phyloP scores from a whole-genome alignment of 2,797 vertebrate species.

The Thunnus albacares region DNA sequence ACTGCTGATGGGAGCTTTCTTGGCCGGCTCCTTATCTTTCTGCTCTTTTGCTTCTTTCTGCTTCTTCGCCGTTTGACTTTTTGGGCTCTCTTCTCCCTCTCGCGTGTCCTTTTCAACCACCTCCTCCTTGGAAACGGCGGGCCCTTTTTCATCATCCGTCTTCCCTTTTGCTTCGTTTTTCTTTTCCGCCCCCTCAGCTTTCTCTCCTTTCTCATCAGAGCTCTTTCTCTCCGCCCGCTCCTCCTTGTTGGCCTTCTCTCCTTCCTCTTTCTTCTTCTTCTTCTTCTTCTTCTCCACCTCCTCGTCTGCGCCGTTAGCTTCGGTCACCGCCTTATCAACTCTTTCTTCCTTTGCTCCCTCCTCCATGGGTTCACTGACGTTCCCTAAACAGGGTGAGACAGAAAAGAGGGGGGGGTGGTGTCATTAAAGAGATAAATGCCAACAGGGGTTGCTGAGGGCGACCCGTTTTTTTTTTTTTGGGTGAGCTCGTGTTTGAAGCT shows the following conservation, averaged over 20 bases:
- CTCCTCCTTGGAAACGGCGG: constrained; percentile 36
- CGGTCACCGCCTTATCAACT: constrained; percentile 12
- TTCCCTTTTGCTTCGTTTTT: constrained; percentile 59
- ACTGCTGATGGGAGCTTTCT: constrained; percentile 85
- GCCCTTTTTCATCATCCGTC: constrained; percentile 62
- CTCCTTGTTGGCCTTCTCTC: constrained; percentile 43
- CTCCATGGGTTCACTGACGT: constrained; percentile 76
- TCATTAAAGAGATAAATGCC: constrained; percentile 71
- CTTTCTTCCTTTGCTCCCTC: constrained; percentile 64
- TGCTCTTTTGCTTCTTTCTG: constrained; percentile 67
- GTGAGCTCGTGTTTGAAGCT: constrained; percentile 50
- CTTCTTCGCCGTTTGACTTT: constrained; percentile 61
- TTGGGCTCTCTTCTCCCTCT: constrained; percentile 62
- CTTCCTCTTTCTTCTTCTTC: constrained; percentile 26
- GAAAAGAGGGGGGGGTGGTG: constrained; percentile 35
- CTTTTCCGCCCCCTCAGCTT: constrained; percentile 59
- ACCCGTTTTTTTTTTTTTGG: constrained; percentile 36
- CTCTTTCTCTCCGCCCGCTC: constrained; percentile 34
- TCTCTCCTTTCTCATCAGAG: constrained; percentile 59
- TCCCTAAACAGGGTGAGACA: constrained; percentile 60
- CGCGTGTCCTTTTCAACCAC: constrained; percentile 58
- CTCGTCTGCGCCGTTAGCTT: constrained; percentile 51
- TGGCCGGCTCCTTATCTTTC: constrained; percentile 74
- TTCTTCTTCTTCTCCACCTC: constrained; percentile 49
- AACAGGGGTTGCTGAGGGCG: constrained; percentile 58